Conservation (phyloP, 2,113 vertebrate genomes). For the Panthera tigris region DNA sequence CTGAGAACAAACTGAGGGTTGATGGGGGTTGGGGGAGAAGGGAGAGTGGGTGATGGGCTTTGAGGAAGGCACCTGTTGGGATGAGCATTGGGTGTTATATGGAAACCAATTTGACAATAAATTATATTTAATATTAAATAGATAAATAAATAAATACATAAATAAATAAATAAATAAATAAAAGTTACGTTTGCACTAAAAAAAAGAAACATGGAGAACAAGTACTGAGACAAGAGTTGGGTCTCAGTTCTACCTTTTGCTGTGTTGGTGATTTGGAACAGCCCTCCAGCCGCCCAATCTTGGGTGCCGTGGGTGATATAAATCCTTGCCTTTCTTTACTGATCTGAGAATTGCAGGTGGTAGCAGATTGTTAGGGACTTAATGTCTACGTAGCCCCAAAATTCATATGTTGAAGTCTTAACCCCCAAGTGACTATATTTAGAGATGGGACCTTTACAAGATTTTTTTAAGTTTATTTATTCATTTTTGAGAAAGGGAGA, state of each 20-base stretch:
- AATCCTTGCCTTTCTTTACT: neutral
- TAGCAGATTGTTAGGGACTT: neutral
- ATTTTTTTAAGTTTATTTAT: no score
- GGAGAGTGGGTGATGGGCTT: no score
- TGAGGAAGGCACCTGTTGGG: no score
- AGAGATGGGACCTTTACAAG: neutral
- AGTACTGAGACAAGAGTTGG: neutral
- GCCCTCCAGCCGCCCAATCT: neutral
- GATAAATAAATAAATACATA: no score
- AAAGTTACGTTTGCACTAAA: no score
- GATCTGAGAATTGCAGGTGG: neutral
- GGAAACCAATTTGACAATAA: no score
- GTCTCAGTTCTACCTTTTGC: neutral
- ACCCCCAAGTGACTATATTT: neutral
- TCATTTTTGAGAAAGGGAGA: no score
- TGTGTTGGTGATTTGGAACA: neutral
- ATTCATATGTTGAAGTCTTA: neutral
- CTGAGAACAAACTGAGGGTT: no score
- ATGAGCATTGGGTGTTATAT: no score
- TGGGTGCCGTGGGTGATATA: neutral
- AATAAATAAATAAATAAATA: no score
- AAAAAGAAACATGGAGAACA: neutral
- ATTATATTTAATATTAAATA: no score
- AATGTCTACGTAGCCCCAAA: neutral
- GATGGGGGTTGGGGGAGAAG: no score